These are phyloP conservation scores for Halcyon smyrnensis DNA, from an alignment of 2,797 vertebrate species.

Conservation along the genomic window DNA sequence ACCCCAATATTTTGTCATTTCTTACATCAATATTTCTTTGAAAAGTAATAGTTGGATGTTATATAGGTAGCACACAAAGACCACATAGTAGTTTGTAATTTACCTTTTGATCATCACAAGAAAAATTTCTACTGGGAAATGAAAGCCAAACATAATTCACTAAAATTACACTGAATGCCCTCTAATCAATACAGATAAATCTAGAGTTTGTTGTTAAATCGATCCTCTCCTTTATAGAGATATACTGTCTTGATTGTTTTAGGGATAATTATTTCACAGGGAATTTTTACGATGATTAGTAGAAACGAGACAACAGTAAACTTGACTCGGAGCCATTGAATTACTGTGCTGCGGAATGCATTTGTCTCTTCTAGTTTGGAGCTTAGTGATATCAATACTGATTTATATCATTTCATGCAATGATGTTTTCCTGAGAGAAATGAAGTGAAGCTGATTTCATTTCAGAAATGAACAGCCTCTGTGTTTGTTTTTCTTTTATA, in stretches of 20 bases:
- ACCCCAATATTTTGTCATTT: slow-evolving; percentile 50
- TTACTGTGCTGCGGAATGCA: slow-evolving; percentile 60
- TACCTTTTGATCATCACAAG: slow-evolving; percentile 74
- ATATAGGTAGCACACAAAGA: slow-evolving; percentile 59
- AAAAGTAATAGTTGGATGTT: slow-evolving; percentile 46
- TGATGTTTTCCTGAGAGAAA: slow-evolving; percentile 75
- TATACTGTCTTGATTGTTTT: slow-evolving; percentile 86
- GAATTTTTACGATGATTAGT: slow-evolving; percentile 78
- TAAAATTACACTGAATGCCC: slow-evolving; percentile 82
- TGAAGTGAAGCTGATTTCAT: slow-evolving; percentile 68
- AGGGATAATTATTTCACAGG: slow-evolving; percentile 82
- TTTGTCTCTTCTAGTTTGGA: slow-evolving; percentile 68
- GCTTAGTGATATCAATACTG: slow-evolving; percentile 66
- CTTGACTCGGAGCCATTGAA: slow-evolving; percentile 65
- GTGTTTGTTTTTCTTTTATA: slow-evolving; percentile 78
- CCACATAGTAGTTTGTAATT: slow-evolving; percentile 64
- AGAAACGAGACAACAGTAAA: slow-evolving; percentile 77
- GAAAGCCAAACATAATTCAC: slow-evolving; percentile 79
- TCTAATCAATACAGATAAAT: slow-evolving; percentile 87
- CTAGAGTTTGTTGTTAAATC: slow-evolving; percentile 90
- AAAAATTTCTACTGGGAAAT: slow-evolving; percentile 80
- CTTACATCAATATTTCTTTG: slow-evolving; percentile 52
- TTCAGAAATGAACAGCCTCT: slow-evolving; percentile 71
- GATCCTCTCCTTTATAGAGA: slow-evolving; percentile 82
- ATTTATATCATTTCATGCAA: slow-evolving; percentile 72